Percentiles rank a stretch among this genome's conserved stretches.
These are phyloP conservation scores for Uria lomvia DNA, from an alignment of 2,113 vertebrate genomes.

Conservation along the genomic window DNA sequence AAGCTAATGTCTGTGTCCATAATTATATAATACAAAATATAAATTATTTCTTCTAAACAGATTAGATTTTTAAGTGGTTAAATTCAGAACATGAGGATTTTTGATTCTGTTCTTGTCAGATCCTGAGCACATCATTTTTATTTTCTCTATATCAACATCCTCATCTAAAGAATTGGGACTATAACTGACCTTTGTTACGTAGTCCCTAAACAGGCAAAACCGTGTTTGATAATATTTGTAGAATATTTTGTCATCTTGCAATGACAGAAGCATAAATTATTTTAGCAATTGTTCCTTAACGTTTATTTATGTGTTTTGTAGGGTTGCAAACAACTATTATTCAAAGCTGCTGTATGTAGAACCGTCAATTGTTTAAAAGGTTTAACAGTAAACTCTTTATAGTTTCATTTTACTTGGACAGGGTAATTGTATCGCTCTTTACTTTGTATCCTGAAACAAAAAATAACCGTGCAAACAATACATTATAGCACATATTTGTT, in stretches of 20 bases:
- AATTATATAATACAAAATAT: background rate
- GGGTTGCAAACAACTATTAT: background rate
- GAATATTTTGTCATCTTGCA: background rate
- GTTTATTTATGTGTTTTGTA: background rate
- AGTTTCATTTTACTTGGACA: background rate
- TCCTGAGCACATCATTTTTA: background rate
- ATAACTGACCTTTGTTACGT: background rate
- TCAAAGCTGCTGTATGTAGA: background rate
- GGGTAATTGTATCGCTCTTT: background rate
- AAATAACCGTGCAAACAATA: background rate
- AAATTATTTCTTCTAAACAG: background rate
- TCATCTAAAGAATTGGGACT: background rate
- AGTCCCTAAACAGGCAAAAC: background rate
- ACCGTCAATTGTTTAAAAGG: background rate
- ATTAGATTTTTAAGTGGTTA: background rate
- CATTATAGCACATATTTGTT: background rate
- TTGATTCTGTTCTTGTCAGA: background rate
- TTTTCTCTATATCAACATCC: background rate
- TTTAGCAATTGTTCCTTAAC: background rate
- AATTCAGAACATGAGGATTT: background rate
- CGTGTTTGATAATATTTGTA: background rate
- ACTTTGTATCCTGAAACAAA: background rate
- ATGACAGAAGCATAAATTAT: background rate
- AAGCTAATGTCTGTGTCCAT: background rate
- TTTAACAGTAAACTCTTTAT: background rate